Conservation (phyloP, 2,888 invertebrate genomes). For the Cataglyphis albicans region DNA sequence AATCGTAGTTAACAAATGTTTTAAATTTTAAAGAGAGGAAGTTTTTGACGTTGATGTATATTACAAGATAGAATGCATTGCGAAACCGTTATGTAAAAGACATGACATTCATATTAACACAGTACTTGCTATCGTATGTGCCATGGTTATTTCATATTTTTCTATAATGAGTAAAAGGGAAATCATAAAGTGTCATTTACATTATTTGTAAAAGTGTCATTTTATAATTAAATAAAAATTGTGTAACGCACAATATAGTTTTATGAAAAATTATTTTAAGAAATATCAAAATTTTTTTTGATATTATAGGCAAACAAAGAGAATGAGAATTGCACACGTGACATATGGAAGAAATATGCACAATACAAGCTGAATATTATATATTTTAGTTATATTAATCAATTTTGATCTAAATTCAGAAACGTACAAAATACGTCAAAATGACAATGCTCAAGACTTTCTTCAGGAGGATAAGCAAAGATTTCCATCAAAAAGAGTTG, state of each 20-base stretch:
- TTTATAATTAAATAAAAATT: conserved; percentile 1
- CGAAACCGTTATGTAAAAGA: conserved; percentile 73
- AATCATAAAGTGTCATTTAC: not conserved
- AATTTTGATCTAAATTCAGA: not conserved
- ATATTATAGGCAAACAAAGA: not conserved
- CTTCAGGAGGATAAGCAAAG: conserved; percentile 90
- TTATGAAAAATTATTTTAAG: not conserved
- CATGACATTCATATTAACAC: conserved; percentile 67
- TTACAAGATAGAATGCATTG: conserved; percentile 48
- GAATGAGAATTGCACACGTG: not conserved
- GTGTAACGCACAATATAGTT: not conserved
- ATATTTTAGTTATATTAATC: not conserved
- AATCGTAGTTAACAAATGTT: not conserved
- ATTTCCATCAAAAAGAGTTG: conserved; percentile 91
- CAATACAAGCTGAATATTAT: not conserved
- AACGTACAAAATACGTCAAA: conserved; percentile 77
- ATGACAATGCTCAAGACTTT: conserved; percentile 89
- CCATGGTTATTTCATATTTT: conserved; percentile 34
- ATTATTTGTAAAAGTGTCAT: not conserved
- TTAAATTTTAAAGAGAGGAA: conserved; percentile 58
- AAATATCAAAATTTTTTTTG: not conserved
- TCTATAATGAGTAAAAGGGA: not conserved
- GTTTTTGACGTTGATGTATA: conserved; percentile 41
- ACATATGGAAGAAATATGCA: not conserved
- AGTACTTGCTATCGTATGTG: conserved; percentile 28